Evolutionary conservation across 1,140 invertebrate genomes (phyloP), one percentile per base, ranked within the genome.

Genomic region (Harlomillsia oculata): DNA sequence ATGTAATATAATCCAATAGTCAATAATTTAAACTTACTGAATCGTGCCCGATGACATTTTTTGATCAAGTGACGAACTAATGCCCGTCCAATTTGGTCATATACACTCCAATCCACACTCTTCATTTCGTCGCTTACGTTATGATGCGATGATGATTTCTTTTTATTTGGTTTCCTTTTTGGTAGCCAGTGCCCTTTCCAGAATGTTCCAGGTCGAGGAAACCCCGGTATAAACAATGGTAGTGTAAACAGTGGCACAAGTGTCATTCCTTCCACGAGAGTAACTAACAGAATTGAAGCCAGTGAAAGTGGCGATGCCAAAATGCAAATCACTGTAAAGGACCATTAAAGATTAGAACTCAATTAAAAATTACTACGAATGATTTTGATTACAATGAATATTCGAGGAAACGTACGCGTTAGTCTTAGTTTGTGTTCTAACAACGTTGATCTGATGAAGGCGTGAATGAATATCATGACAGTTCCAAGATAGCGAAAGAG

Each of bases 171-270:
- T 46, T 34, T 59, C 34, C 41, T 48, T 9, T 28, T 46, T 21
- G 34, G 26, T 46, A 59, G 54, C 59, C 63, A 65, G 14, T 21
- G 36, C 2, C 37, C 50, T 26, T 62, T 65, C 63, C 63, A 65
- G 41, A 62, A 65, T n/a, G 59, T 53, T 0, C 20, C 21, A 5
- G 63, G 63, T 21, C 63, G 20, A 8, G 63, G 63, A 46, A 55
- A 65, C 3, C 49, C 53, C 5, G 57, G n/a, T 13, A 56, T 54
- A 23, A 65, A 62, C 8, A 65, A 49, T 16, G 63, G 63, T 8
- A 65, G 40, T 3, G 63, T 65, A 36, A 65, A 65, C 16, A 65
- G 9, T 23, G 63, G 63, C 6, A 53, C 48, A 18, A 65, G 30
- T 3, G 56, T 59, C 1, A 39, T 25, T 4, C 63, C 63, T 29